Evolutionary conservation across 35 echinoderm and acorn worm species (phyloP).

Genomic region (Eucidaris tribuloides): DNA sequence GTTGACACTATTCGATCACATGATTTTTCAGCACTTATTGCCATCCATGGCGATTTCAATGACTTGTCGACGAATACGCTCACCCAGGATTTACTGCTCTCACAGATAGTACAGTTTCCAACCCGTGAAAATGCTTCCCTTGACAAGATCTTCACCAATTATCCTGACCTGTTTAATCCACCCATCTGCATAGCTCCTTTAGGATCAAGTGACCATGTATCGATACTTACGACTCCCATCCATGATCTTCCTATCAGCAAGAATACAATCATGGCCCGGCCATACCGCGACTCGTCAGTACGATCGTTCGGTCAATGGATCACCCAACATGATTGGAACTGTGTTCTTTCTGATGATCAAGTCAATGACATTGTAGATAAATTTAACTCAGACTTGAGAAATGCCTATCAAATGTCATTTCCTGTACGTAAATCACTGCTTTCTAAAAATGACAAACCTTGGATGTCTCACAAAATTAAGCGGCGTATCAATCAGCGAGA

Average conservation of each 20-base stretch:
- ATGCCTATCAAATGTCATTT: too few species aligned
- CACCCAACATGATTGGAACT: background rate
- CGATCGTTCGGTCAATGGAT: constrained; percentile 4
- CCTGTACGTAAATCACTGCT: too few species aligned
- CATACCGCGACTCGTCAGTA: background rate
- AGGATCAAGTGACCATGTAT: background rate
- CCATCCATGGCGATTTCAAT: background rate
- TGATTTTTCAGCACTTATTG: background rate
- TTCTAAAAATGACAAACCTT: too few species aligned
- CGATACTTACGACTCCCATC: background rate
- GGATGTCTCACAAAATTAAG: too few species aligned
- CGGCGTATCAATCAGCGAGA: too few species aligned
- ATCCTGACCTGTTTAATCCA: background rate
- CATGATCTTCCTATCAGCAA: background rate
- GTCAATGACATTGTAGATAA: too few species aligned
- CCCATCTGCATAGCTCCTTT: background rate
- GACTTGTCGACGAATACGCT: too few species aligned
- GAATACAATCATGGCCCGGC: background rate
- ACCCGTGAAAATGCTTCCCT: constrained; percentile 11
- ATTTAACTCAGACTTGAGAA: too few species aligned
- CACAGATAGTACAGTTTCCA: constrained; percentile 6
- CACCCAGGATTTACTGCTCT: too few species aligned
- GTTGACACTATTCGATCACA: constrained; percentile 15
- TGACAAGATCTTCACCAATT: constrained; percentile 20
- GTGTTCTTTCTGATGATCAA: too few species aligned